A percentile compares a stretch with the other conserved stretches of the same genome.
These are phyloP conservation scores for Gorsachius goisagi DNA, from an alignment of 2,113 vertebrate species.

Conservation along the genomic window DNA sequence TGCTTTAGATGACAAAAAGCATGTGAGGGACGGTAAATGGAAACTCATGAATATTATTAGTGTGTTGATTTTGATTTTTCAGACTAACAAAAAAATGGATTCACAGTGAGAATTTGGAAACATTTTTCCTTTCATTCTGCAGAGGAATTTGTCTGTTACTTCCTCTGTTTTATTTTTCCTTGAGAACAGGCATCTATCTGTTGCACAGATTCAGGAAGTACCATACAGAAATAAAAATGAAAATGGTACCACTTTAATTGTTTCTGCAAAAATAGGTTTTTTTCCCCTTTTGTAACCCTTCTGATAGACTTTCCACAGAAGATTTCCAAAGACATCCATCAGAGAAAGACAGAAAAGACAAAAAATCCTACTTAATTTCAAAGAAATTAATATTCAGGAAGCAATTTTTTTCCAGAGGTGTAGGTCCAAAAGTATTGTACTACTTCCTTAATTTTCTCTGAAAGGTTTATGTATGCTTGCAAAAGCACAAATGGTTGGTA, in stretches of 20 bases:
- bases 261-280: not conserved
- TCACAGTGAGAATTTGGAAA: not conserved
- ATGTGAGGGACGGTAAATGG: not conserved
- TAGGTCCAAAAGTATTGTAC: not conserved
- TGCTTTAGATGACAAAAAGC: not conserved
- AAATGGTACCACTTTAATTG: not conserved
- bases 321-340: not conserved
- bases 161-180: not conserved
- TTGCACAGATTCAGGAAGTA: not conserved
- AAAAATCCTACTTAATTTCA: not conserved
- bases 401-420: rapidly evolving
- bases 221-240: not conserved
- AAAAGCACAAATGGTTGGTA: not conserved
- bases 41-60: not conserved
- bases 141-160: not conserved
- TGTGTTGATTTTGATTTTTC: not conserved
- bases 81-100: not conserved
- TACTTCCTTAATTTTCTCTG: not conserved
- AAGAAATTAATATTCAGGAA: not conserved
- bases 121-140: not conserved
- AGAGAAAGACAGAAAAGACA: not conserved
- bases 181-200: not conserved
- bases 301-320: not conserved
- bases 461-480: not conserved
- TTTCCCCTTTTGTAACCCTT: not conserved